These are phyloP conservation scores for Cryptocephalus primarius DNA, from an alignment of 2,888 invertebrate species.

Conservation along the genomic window DNA sequence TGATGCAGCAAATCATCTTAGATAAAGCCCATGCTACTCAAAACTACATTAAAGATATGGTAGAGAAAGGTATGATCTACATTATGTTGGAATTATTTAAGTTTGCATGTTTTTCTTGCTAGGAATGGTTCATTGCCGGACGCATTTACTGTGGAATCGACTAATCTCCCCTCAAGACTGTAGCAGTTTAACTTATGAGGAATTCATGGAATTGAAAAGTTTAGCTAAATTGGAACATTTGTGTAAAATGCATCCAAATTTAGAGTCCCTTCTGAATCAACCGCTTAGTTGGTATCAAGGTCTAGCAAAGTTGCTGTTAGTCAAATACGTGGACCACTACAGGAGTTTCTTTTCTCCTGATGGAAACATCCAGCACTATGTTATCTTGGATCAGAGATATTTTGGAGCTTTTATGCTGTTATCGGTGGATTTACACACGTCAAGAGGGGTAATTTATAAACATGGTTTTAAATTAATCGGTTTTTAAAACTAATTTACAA, in stretches of 20 bases:
- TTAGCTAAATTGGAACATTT: conserved; percentile 48
- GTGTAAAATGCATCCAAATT: conserved; percentile 45
- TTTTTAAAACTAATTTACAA: background rate
- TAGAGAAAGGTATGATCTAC: conserved; percentile 39
- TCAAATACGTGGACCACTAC: conserved; percentile 48
- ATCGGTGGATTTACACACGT: conserved; percentile 46
- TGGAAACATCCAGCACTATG: conserved; percentile 48
- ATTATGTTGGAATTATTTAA: too few species aligned
- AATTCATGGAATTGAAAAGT: conserved; percentile 53
- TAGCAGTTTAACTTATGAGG: conserved; percentile 43
- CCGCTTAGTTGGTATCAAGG: conserved; percentile 54
- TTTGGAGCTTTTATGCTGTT: conserved; percentile 56
- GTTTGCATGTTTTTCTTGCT: background rate
- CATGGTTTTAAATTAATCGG: background rate
- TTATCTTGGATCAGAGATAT: conserved; percentile 51
- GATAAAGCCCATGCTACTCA: conserved; percentile 46
- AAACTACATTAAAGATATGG: conserved; percentile 47
- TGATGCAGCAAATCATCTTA: conserved; percentile 50
- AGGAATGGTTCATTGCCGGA: conserved; percentile 55
- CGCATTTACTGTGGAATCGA: conserved; percentile 61
- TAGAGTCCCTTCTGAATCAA: conserved; percentile 48
- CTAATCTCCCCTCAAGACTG: conserved; percentile 42
- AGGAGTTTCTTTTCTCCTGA: conserved; percentile 48
- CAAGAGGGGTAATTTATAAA: conserved; percentile 42
- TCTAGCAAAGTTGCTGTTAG: conserved; percentile 46